These are phyloP conservation scores for Borostomias antarcticus DNA, from an alignment of 2,797 vertebrate species.

Conservation along the genomic window DNA sequence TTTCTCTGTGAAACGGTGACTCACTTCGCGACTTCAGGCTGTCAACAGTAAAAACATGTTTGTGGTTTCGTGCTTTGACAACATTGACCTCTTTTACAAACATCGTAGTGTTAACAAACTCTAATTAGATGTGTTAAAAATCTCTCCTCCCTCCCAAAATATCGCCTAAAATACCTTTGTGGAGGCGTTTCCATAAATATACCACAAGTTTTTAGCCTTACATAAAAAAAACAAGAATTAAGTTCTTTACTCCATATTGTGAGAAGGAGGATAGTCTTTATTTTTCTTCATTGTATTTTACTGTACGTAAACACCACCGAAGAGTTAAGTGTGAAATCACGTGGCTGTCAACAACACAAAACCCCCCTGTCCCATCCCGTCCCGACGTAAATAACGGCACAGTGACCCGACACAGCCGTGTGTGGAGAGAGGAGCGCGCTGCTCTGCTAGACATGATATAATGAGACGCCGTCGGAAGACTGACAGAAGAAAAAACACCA, in stretches of 20 bases:
- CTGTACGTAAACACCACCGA: constrained; percentile 64
- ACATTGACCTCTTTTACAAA: background rate
- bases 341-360: constrained; percentile 57
- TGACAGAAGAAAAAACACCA: constrained; percentile 75
- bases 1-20: too few species aligned
- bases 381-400: constrained; percentile 73
- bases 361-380: constrained; percentile 51
- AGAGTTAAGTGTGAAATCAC: constrained; percentile 66
- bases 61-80: background rate
- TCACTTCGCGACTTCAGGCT: background rate
- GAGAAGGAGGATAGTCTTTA: constrained; percentile 40
- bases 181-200: background rate
- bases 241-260: background rate
- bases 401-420: constrained; percentile 76
- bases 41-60: background rate
- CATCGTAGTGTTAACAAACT: background rate
- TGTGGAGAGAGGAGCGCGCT: constrained; percentile 71
- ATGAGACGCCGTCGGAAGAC: constrained; percentile 74
- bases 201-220: background rate
- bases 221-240: background rate
- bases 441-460: constrained; percentile 80
- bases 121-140: background rate
- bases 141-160: background rate
- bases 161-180: background rate
- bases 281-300: constrained; percentile 44